Evolutionary conservation across 2,113 vertebrate species (phyloP), one percentile per base, ranked within the genome.

Genomic region (Lethenteron reissneri): DNA sequence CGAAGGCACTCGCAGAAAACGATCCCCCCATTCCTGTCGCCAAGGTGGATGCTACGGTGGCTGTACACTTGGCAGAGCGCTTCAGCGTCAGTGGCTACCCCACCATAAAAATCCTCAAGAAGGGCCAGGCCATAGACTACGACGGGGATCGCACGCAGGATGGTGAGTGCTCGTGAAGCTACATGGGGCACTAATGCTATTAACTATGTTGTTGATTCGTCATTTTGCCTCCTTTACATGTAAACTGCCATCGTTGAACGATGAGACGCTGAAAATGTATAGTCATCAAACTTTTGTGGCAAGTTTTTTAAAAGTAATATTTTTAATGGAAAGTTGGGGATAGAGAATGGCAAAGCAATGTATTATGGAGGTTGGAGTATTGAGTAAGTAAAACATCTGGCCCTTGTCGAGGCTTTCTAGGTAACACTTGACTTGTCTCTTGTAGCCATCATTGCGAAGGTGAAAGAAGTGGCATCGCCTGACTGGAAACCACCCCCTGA

Each of bases 31-130:
- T 99, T 72, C 85, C 87, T 56, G 92, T 96, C 56, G 91, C 85
- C 64, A 99, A 99, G 82, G 80, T 97, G 12, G 94, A 99, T 12
- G 91, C 88, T 0, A 91, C 89, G 3, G 75, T 79, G 12, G 85
- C 87, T 8, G 85, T 76, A 3, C 71, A 71, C 0, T 9, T 95
- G n/a, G 85, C 84, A 1, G 79, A 81, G 77, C 85, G 81, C 74
- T 97, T 95, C 70, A 90, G 90, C 0, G 87, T 99, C 75, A 87
- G 85, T 2, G 91, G 90, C 13, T 99, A 96, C 74, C 94, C 94
- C 72, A 96, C 94, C 73, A 85, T 99, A 75, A 99, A 96, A 82
- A 88, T 99, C 74, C 75, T 99, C 57, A 99, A 96, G 76, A 92
- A 90, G 12, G 89, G 92, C 3, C 85, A 95, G 56, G 73, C 88